Base-by-base conservation (phyloP, 2,797 vertebrate genomes). In the Tapera naevia region DNA sequence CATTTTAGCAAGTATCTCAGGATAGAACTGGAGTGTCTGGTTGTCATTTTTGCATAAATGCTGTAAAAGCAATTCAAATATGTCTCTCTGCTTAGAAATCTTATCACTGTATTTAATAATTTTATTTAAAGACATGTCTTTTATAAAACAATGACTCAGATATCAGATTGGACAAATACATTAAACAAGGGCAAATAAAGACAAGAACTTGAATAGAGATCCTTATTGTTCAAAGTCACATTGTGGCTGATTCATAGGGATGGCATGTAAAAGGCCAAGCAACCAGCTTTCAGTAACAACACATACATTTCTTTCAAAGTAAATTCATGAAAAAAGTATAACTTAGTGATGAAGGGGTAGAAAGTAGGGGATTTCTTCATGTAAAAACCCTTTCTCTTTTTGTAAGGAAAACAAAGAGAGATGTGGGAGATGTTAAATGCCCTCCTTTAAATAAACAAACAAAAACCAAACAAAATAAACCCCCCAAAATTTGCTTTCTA, bases 1-100 rank as follows among this genome's bases (percentile, higher is more conserved):
- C 80, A 86, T 78, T 90, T 90, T 37, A 93, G 79, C 58, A 87
- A 87, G 61, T 65, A 75, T 75, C 39, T 82, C 61, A 90, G 67
- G 23, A 35, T 64, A 73, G 37, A 92, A 80, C 57, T 66, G 39
- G 61, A 76, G 43, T 21, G 61, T 48, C 54, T 85, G 57, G 89
- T 53, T 72, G 69, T 53, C 46, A 75, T 67, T 94, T 93, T 70
- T 93, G 37, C 48, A 50, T 51, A 92, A 86, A 89, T 45, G 66
- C 32, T 53, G 9, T 32, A 66, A 71, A 18, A 89, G 13, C 32
- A 90, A 91, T 79, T 80, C 7, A 60, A 80, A 72, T 46, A 89
- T 5, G 23, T 32, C 86, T 73, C 23, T 57, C 60, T 88, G 13
- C 74, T 93, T 80, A 80, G 57, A 94, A 92, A 73, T 56, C 30